These are phyloP conservation scores for Vidua macroura DNA, from an alignment of 2,113 vertebrate genomes.

Conservation along the genomic window DNA sequence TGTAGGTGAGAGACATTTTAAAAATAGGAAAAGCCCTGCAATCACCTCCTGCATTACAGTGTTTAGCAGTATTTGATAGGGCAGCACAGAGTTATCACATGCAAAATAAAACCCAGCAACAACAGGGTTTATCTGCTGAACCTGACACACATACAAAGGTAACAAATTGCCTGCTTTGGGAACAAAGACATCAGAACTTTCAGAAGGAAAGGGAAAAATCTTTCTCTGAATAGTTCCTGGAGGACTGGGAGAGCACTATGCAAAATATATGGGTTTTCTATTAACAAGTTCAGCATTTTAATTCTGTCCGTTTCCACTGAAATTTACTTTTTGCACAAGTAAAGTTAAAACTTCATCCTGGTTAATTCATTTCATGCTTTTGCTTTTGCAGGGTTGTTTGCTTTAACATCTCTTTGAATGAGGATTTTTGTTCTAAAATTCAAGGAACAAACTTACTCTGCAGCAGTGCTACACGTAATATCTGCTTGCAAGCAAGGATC, in stretches of 20 bases:
- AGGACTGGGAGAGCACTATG: background rate
- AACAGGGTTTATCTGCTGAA: slow-evolving; percentile 62
- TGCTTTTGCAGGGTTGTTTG: background rate
- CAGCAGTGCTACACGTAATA: background rate
- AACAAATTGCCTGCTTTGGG: slow-evolving; percentile 52
- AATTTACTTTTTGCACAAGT: background rate
- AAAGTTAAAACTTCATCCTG: background rate
- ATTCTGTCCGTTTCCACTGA: background rate
- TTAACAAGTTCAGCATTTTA: background rate
- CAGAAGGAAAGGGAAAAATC: background rate
- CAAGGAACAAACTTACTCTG: background rate
- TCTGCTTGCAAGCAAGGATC: background rate
- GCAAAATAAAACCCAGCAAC: slow-evolving; percentile 69
- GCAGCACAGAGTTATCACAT: slow-evolving; percentile 70
- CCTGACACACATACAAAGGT: slow-evolving; percentile 34
- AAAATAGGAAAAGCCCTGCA: background rate
- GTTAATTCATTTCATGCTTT: background rate
- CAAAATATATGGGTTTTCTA: background rate
- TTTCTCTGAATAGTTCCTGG: background rate
- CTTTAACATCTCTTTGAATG: background rate
- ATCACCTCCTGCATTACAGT: background rate
- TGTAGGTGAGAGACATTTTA: background rate
- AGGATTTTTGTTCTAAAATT: background rate
- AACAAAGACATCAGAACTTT: slow-evolving; percentile 11
- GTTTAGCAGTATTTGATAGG: slow-evolving; percentile 6